phyloP scores from a whole-genome alignment of 2,797 vertebrate species.

The Etheostoma nigrum region DNA sequence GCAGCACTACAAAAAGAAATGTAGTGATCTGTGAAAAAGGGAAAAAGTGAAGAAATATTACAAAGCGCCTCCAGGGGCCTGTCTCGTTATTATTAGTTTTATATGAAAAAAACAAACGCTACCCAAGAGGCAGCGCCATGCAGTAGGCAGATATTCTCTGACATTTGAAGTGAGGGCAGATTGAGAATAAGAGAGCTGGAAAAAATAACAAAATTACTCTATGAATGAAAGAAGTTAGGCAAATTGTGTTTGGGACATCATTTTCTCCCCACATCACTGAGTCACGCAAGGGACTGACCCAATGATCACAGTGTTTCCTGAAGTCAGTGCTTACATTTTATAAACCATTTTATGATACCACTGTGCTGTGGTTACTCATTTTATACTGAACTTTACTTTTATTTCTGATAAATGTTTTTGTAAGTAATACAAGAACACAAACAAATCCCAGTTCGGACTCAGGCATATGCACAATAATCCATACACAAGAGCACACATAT shows the following conservation, averaged over 20 bases:
- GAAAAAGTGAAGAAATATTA: constrained; percentile 75
- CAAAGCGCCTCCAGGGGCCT: constrained; percentile 73
- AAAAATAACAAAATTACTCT: constrained; percentile 27
- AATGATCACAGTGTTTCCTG: not conserved
- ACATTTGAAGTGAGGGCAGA: constrained; percentile 71
- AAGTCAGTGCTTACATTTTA: constrained; percentile 3
- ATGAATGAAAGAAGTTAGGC: constrained; percentile 41
- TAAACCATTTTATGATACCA: not conserved
- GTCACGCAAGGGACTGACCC: constrained; percentile 13
- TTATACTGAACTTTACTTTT: not conserved
- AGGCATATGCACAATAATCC: not conserved
- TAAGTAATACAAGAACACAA: not conserved
- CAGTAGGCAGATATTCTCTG: constrained; percentile 60
- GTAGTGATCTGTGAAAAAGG: constrained; percentile 74
- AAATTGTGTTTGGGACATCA: constrained; percentile 24
- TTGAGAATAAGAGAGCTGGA: constrained; percentile 42
- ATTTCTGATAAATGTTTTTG: not conserved
- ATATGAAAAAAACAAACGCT: constrained; percentile 80
- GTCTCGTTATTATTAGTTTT: constrained; percentile 83
- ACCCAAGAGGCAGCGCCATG: constrained; percentile 66
- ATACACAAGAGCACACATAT: not conserved
- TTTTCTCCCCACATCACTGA: constrained; percentile 21
- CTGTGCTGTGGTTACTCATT: not conserved
- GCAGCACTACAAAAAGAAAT: constrained; percentile 64
- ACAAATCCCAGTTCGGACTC: not conserved